Evolutionary conservation across 2,113 vertebrate genomes (phyloP).

Genomic region (Dunckerocampus dactyliophorus): DNA sequence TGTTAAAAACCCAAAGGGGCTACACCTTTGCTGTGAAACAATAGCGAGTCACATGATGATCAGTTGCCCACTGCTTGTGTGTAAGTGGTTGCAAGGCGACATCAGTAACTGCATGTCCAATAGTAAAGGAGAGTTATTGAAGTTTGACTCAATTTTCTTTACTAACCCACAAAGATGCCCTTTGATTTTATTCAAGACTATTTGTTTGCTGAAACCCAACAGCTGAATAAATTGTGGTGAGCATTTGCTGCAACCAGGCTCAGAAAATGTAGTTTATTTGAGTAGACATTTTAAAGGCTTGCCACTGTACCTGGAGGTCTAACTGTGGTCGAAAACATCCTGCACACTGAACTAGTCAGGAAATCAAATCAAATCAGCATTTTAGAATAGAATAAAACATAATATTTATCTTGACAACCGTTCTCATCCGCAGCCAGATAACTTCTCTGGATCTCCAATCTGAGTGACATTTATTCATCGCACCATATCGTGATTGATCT

Average conservation of each 20-base stretch:
- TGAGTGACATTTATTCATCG: conserved; percentile 6
- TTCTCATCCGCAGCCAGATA: conserved; percentile 5
- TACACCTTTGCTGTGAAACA: too few species aligned
- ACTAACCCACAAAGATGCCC: background rate
- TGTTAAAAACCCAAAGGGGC: too few species aligned
- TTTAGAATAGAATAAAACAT: conserved; percentile 3
- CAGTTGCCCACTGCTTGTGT: too few species aligned
- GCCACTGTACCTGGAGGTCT: background rate
- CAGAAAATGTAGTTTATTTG: background rate
- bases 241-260: conserved; percentile 1
- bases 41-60: too few species aligned
- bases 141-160: too few species aligned
- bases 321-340: background rate
- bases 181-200: background rate
- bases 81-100: too few species aligned
- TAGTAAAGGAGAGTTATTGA: too few species aligned
- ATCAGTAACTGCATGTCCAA: too few species aligned
- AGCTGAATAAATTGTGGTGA: background rate
- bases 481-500: conserved; percentile 30
- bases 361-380: background rate
- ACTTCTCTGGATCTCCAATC: too few species aligned
- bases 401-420: conserved; percentile 6
- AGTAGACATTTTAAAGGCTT: background rate
- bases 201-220: background rate
- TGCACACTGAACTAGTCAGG: background rate